These are phyloP conservation scores for Brenthis ino DNA, from an alignment of 2,888 invertebrate genomes.

Conservation along the genomic window DNA sequence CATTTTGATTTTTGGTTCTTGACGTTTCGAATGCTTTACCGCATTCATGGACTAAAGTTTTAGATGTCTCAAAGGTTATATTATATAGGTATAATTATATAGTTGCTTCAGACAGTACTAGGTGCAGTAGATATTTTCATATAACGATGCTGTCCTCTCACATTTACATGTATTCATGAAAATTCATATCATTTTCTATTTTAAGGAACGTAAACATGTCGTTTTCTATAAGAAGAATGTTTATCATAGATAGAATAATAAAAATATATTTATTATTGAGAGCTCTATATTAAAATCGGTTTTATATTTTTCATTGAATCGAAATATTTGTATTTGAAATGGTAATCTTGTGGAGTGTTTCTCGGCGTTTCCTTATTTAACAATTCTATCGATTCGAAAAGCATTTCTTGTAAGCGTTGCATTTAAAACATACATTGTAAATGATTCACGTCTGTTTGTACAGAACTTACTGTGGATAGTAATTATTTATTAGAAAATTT, in stretches of 20 bases:
- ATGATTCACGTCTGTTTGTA: constrained; percentile 2
- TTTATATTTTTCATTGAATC: constrained; percentile 12
- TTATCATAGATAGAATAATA: background rate
- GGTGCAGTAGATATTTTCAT: no score
- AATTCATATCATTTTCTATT: no score
- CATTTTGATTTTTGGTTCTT: no score
- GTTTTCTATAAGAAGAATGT: no score
- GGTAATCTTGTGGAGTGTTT: constrained; percentile 9
- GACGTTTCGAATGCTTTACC: no score
- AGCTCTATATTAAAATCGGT: constrained; percentile 10
- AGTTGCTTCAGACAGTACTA: no score
- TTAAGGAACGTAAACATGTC: no score
- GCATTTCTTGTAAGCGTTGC: constrained; percentile 8
- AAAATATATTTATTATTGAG: constrained; percentile 1
- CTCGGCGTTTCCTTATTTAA: constrained; percentile 13
- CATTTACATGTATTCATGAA: no score
- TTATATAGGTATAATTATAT: no score
- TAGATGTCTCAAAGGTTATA: no score
- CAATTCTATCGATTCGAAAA: constrained; percentile 13
- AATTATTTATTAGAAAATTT: background rate
- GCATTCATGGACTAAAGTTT: no score
- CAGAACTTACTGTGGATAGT: background rate
- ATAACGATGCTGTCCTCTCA: no score
- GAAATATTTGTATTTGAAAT: constrained; percentile 12
- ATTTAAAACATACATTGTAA: constrained; percentile 8